phyloP scores from a whole-genome alignment of 2,797 vertebrate genomes.

The Stomatorhinus walkeri region DNA sequence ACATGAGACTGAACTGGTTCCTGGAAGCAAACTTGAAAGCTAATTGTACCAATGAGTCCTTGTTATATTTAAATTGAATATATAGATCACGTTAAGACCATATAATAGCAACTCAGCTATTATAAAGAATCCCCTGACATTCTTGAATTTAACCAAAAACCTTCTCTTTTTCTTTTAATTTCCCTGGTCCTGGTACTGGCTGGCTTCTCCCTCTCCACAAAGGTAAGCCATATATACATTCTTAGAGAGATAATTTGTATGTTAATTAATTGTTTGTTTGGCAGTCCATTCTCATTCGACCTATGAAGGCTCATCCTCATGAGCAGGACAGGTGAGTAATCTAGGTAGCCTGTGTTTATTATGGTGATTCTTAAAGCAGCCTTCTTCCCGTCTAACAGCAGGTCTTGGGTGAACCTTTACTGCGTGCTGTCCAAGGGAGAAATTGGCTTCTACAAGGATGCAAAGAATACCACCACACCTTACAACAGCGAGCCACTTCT shows the following conservation, averaged over 20 bases:
- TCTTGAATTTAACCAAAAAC: slow-evolving; percentile 54
- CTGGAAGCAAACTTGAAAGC: slow-evolving; percentile 11
- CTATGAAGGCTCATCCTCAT: slow-evolving; percentile 41
- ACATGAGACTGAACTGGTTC: slow-evolving; percentile 20
- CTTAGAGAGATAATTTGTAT: slow-evolving; percentile 27
- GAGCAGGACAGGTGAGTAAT: slow-evolving; percentile 65
- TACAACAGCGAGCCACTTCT: slow-evolving; percentile 79
- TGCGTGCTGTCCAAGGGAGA: slow-evolving; percentile 90
- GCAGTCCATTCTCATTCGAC: slow-evolving; percentile 56
- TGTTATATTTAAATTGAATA: background rate
- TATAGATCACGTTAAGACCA: slow-evolving; percentile 1
- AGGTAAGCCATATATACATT: slow-evolving; percentile 61
- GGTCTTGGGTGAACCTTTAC: slow-evolving; percentile 93
- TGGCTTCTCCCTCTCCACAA: slow-evolving; percentile 54
- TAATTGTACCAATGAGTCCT: slow-evolving; percentile 4
- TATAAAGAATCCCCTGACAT: background rate
- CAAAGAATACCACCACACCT: slow-evolving; percentile 68
- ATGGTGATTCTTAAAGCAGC: slow-evolving; percentile 18
- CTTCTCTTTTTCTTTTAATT: slow-evolving; percentile 29
- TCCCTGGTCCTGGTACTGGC: slow-evolving; percentile 43
- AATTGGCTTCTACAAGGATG: slow-evolving; percentile 90
- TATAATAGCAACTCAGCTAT: background rate
- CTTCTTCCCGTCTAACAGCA: slow-evolving; percentile 48
- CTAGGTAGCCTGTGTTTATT: slow-evolving; percentile 35
- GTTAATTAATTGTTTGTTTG: slow-evolving; percentile 49